These are phyloP conservation scores for Scartelaos histophorus DNA, from an alignment of 2,113 vertebrate species.

Conservation along the genomic window DNA sequence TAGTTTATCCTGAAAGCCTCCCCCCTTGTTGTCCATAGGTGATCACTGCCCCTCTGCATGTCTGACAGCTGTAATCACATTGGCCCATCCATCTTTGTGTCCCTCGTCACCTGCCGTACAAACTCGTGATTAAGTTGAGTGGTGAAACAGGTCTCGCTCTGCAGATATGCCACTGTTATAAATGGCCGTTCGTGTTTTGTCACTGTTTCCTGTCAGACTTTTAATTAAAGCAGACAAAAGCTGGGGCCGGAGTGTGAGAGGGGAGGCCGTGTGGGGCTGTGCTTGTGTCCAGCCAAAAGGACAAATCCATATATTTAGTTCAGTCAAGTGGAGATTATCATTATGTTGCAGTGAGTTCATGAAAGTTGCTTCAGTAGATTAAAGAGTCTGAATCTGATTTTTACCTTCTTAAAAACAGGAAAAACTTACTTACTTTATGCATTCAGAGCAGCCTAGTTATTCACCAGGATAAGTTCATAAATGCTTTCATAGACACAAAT, in stretches of 20 bases:
- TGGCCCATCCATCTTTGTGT: slow-evolving; percentile 41
- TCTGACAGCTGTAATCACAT: slow-evolving; percentile 5
- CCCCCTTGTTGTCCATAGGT: background rate
- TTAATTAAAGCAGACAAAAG: slow-evolving; percentile 60
- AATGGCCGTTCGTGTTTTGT: slow-evolving; percentile 42
- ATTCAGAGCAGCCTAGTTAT: no score
- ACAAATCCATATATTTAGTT: background rate
- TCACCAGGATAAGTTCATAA: no score
- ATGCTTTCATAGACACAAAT: no score
- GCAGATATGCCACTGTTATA: slow-evolving; percentile 49
- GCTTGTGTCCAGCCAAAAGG: slow-evolving; percentile 15
- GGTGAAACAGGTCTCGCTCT: slow-evolving; percentile 44
- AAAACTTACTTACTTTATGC: background rate
- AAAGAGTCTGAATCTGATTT: no score
- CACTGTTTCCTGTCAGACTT: slow-evolving; percentile 44
- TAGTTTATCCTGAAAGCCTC: background rate
- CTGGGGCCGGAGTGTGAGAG: slow-evolving; percentile 20
- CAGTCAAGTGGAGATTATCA: background rate
- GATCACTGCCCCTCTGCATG: slow-evolving; percentile 6
- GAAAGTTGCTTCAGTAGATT: background rate
- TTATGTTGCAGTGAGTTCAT: background rate
- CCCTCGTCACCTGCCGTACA: slow-evolving; percentile 17
- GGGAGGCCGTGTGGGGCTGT: slow-evolving; percentile 37
- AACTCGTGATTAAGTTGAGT: slow-evolving; percentile 55
- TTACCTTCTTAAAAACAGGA: no score